phyloP scores from a whole-genome alignment of 2,888 invertebrate genomes.

The Drosophila mettleri region DNA sequence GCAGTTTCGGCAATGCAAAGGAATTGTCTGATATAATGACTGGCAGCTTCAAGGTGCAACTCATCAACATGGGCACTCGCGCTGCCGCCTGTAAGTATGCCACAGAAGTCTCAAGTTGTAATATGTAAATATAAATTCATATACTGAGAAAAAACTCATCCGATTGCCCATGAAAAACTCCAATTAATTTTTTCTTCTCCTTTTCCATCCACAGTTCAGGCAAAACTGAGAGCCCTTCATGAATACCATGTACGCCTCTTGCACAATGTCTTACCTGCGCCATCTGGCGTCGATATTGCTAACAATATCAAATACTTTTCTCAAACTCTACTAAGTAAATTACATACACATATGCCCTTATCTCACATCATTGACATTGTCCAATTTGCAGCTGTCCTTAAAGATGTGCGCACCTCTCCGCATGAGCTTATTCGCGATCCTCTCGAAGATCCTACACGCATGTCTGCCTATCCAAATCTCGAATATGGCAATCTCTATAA shows the following conservation, averaged over 20 bases:
- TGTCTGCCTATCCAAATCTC: constrained; percentile 97
- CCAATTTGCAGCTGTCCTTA: constrained; percentile 91
- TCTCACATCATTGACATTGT: background rate
- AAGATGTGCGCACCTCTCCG: constrained; percentile 97
- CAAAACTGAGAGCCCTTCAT: constrained; percentile 98
- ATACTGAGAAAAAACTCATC: too few relatives aligned
- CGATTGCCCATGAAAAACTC: too few relatives aligned
- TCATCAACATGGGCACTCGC: constrained; percentile 95
- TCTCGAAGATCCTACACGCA: constrained; percentile 93
- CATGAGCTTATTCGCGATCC: constrained; percentile 95
- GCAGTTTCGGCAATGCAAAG: constrained; percentile 83
- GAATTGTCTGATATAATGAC: constrained; percentile 86
- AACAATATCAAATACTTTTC: constrained; percentile 99
- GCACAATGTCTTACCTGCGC: constrained; percentile 95
- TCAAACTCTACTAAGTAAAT: constrained; percentile 97
- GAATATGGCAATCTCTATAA: constrained; percentile 98
- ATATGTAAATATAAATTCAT: too few relatives aligned
- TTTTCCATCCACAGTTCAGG: constrained; percentile 91
- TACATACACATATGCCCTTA: background rate
- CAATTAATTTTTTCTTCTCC: background rate
- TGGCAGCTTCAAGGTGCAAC: constrained; percentile 89
- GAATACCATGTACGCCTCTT: constrained; percentile 97
- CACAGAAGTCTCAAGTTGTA: constrained; percentile 60
- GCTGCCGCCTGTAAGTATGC: constrained; percentile 95
- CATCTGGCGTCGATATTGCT: constrained; percentile 97